Evolutionary conservation across 2,797 vertebrate species (phyloP), one percentile per base, ranked within the genome.

Genomic region (Selene dorsalis): DNA sequence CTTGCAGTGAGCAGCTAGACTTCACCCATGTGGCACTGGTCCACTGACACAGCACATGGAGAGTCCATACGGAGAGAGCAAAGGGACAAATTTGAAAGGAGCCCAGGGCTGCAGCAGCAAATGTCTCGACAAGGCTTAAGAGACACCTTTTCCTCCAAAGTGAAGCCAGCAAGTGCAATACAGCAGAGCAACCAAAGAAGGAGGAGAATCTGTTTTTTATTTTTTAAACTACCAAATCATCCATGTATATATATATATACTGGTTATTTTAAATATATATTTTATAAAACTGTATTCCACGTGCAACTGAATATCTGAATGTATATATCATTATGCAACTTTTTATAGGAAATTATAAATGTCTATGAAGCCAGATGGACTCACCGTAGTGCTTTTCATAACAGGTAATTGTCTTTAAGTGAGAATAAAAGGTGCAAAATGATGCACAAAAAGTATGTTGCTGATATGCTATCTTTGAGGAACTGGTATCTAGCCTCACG

Each of bases 291-390:
- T 88, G 79, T 93, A 94, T 82, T 91, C 90, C 70, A 78, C 14
- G 82, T 90, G 84, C 87, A 90, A 88, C 86, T 78, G 83, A 93
- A 86, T 93, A 93, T 92, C 84, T 92, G 93, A 93, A 94, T 94
- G 92, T 94, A 91, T 92, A 91, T 93, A 93, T 94, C 76, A 93
- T 85, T 88, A 89, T 84, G 78, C 87, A 82, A 79, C 30, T 92
- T 87, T 77, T 83, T 92, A 63, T 88, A 90, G 75, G 80, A 84
- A 75, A 88, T 77, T 68, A 75, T 82, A 32, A 82, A 83, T 82
- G 32, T 88, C 48, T 86, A 82, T 84, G 69, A 85, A 80, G 84
- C 84, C 84, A 82, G 89, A 83, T 61, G 85, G 84, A 91, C 82
- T 79, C 61, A 77, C 70, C 63, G 12, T 81, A 69, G 79, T 84